Percentiles rank a stretch among this genome's conserved stretches.
Evolutionary conservation across 2,113 vertebrate genomes (phyloP).

Genomic region (Sphaerodactylus townsendi): DNA sequence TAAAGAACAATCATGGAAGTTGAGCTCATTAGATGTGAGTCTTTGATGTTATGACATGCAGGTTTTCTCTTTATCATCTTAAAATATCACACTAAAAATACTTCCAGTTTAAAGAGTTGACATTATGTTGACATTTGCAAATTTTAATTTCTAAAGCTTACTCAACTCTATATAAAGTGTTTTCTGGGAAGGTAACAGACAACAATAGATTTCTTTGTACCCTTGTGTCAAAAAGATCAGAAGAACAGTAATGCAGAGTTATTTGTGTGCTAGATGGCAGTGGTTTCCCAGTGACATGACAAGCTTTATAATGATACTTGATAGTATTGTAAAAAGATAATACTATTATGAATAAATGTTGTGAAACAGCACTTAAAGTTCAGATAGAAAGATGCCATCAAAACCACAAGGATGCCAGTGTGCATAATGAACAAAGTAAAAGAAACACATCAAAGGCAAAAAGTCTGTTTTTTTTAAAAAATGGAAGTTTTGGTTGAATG

Average conservation of each 20-base stretch:
- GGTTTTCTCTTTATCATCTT: neutral
- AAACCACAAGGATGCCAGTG: no score
- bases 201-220: constrained; percentile 81
- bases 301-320: constrained; percentile 78
- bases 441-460: no score
- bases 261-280: constrained; percentile 63
- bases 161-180: constrained; percentile 63
- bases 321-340: constrained; percentile 77
- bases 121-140: constrained; percentile 42
- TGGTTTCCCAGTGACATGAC: constrained; percentile 70
- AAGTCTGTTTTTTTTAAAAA: no score
- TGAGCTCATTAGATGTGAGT: no score
- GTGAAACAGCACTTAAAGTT: constrained; percentile 3
- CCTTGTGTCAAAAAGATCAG: constrained; percentile 71
- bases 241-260: constrained; percentile 65
- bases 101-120: constrained; percentile 37
- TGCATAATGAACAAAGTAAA: no score
- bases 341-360: constrained; percentile 54
- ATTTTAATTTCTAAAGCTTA: constrained; percentile 68
- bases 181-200: constrained; percentile 75
- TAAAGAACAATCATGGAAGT: no score
- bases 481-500: no score
- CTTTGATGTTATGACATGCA: no score
- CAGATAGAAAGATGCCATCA: no score
- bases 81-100: constrained; percentile 41